Base-by-base conservation (phyloP, 2,888 invertebrate species). In the Rhagophthalmus giganteus region DNA sequence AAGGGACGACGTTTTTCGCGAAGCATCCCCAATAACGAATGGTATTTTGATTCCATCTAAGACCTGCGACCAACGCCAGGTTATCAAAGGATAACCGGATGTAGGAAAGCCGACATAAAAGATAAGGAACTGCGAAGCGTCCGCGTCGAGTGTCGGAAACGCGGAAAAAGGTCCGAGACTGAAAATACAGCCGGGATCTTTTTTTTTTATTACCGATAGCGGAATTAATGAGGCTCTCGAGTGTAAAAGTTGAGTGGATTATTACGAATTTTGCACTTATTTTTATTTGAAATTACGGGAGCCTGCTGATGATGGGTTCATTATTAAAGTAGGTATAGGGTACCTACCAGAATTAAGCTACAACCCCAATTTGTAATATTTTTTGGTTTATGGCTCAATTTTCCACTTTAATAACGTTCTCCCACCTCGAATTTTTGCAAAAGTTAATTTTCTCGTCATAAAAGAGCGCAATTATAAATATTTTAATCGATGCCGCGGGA, bases 11-110 rank as follows among this genome's bases (percentile, higher is more conserved):
- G 37, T 28, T 11, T n/a, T n/a, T 31, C 16, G 9, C 14, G 32
- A 15, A 8, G 13, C 15, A 33, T 27, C 12, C 37, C 24, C 31
- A 32, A 39, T 47, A 39, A 32, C 38, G 33, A 30, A 33, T 27
- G 47, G 33, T 39, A 28, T 34, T 47, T 40, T 40, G 39, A 47
- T 47, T 40, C 33, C 32, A 46, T 46, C 34, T 27, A 11, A 16
- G 14, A 16, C 26, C 27, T 20, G 12, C 7, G 13, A 20, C 27
- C 16, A 24, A 37, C 35, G 10, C 10, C 15, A 34, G 24, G 13
- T 37, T 45, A 45, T 45, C 35, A 47, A 40, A 40, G 26, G 28
- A 10, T 33, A 27, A 34, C 26, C 25, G 3, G 12, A 26, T 9
- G 11, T 9, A 26, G 13, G 27, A n/a, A 33, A 13, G 13, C 10